Evolutionary conservation across 1,140 invertebrate species (phyloP), one percentile per base, ranked within the genome.

Genomic region (Heliconius nattereri): DNA sequence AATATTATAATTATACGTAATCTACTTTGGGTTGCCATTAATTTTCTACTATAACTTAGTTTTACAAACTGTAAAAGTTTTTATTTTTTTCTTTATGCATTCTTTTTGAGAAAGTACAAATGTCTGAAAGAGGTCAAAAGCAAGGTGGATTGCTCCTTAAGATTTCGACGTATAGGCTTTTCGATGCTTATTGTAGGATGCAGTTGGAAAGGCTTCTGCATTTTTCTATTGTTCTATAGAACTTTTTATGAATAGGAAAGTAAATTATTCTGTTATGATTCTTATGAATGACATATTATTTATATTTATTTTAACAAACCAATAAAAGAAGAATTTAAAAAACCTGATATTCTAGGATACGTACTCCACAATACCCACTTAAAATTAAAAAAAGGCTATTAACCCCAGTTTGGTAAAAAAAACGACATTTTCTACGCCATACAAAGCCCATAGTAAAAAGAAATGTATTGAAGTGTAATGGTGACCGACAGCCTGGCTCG

Each of bases 121-220:
- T 13, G 26, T 23, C 60, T 66, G 60, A 66, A 66, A 66, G 71
- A 54, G 73, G 60, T 79, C 40, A 75, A 73, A 70, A 76, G 75
- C 32, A 80, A 80, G 71, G 79, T 76, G 23, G 40, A 76, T 73
- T 71, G 71, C 19, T 72, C 45, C 79, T 80, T 80, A 49, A 49
- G 78, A 73, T 54, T 66, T 73, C 74, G 73, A 73, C 73, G 71
- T 76, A 71, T 70, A 80, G 71, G 71, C 78, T 76, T 73, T 45
- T 37, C 75, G 71, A 80, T 80, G 66, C 75, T 76, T 76, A 66
- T 66, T 66, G 60, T 80, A 80, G 70, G 60, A 52, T 23, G 66
- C 54, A n/a, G 74, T 76, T 79, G 49, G 32, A 72, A 76, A 76
- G 72, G 78, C 40, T 54, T 78, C 66, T 49, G 7, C 29, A 35